Conservation (phyloP, 2,888 invertebrate species). For the Hemistola chrysoprasaria region DNA sequence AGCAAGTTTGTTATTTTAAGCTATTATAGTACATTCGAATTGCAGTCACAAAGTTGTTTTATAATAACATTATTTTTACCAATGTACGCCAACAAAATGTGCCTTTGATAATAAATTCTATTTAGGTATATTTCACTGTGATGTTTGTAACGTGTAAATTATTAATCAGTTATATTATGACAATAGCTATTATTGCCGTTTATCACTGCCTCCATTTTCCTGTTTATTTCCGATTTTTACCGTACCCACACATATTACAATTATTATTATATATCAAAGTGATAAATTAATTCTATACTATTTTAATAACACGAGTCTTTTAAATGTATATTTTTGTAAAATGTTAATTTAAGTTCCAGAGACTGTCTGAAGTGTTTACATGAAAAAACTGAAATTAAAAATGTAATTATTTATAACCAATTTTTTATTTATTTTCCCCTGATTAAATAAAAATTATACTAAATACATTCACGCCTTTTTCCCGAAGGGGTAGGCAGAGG, state of each 20-base stretch:
- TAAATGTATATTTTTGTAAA: constrained; percentile 39
- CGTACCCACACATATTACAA: too few species aligned
- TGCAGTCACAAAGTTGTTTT: constrained; percentile 37
- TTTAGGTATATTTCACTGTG: constrained; percentile 44
- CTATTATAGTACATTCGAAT: constrained; percentile 22
- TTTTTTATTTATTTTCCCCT: too few species aligned
- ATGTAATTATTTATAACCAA: constrained; percentile 26
- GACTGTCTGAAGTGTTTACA: constrained; percentile 25
- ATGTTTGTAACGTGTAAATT: constrained; percentile 49
- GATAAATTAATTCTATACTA: constrained; percentile 27
- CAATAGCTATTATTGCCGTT: too few species aligned
- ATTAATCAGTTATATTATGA: constrained; percentile 1
- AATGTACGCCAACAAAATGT: constrained; percentile 24
- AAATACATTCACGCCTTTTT: too few species aligned
- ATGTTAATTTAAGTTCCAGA: constrained; percentile 20
- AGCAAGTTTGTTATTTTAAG: constrained; percentile 31
- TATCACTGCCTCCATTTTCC: too few species aligned
- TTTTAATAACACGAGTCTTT: constrained; percentile 27
- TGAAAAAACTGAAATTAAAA: constrained; percentile 42
- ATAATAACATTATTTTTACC: constrained; percentile 6
- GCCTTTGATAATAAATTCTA: constrained; percentile 14
- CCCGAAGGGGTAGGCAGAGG: too few species aligned
- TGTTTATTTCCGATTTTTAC: too few species aligned
- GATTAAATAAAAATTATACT: too few species aligned
- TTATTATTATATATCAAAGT: neutral